Evolutionary conservation across 1,140 invertebrate genomes (phyloP).

Genomic region (Leucophenga varia): DNA sequence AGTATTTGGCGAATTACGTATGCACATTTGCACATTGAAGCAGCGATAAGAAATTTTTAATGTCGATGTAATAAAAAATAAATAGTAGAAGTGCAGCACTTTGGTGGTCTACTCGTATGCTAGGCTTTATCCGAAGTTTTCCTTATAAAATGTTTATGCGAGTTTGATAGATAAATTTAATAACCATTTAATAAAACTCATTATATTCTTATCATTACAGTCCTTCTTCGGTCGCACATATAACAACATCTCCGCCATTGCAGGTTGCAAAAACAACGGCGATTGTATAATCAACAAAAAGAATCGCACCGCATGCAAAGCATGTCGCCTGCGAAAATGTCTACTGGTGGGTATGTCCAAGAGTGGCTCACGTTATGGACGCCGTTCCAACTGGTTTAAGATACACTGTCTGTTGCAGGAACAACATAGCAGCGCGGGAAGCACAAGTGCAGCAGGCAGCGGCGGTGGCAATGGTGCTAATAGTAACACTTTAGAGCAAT

Average conservation of each 20-base stretch:
- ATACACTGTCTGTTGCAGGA: slow-evolving; percentile 85
- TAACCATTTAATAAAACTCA: no score
- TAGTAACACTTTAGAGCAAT: slow-evolving; percentile 56
- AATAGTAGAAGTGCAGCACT: no score
- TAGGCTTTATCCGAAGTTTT: no score
- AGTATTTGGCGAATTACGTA: no score
- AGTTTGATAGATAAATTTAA: no score
- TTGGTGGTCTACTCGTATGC: no score
- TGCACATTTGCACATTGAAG: no score
- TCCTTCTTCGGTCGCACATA: slow-evolving; percentile 97
- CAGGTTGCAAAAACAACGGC: slow-evolving; percentile 91
- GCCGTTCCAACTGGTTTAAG: slow-evolving; percentile 94
- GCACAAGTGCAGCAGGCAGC: slow-evolving; percentile 11
- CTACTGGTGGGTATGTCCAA: slow-evolving; percentile 96
- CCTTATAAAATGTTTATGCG: no score
- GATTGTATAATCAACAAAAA: slow-evolving; percentile 95
- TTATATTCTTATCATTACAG: no score
- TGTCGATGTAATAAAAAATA: no score
- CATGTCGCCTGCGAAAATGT: slow-evolving; percentile 90
- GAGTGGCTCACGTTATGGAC: slow-evolving; percentile 85
- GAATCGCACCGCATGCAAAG: slow-evolving; percentile 94
- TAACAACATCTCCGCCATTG: slow-evolving; percentile 88
- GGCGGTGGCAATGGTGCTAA: slow-evolving; percentile 31
- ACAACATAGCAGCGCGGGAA: slow-evolving; percentile 58
- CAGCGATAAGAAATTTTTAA: no score